These are phyloP conservation scores for Drosophila asahinai DNA, from an alignment of 1,140 invertebrate genomes.

Conservation along the genomic window DNA sequence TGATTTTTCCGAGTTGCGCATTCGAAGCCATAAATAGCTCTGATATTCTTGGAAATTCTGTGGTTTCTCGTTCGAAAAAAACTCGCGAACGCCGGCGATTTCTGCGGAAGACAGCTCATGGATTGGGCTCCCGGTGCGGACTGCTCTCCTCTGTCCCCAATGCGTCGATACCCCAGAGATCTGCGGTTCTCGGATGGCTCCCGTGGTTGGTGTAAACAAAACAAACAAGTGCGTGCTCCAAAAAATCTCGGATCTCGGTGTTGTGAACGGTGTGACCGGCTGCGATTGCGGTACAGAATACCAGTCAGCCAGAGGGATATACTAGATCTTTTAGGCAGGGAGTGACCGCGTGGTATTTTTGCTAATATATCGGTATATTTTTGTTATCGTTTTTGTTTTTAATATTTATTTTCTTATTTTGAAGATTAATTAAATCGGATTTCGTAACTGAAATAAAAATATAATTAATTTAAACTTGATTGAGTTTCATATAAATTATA, in stretches of 20 bases:
- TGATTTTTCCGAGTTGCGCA: conserved; percentile 86
- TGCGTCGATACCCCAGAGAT: neutral
- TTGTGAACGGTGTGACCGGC: neutral
- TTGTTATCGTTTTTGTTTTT: too few relatives aligned
- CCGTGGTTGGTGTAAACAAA: conserved; percentile 34
- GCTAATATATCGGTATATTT: too few relatives aligned
- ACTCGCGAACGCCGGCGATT: conserved; percentile 21
- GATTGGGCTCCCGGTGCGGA: conserved; percentile 1
- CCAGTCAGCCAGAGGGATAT: neutral
- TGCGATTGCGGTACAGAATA: neutral
- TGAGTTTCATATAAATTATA: too few relatives aligned
- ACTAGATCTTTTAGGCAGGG: neutral
- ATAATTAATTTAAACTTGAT: too few relatives aligned
- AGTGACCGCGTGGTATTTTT: neutral
- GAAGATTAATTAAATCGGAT: too few relatives aligned
- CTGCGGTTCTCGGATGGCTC: neutral
- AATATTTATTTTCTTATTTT: too few relatives aligned
- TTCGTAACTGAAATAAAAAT: too few relatives aligned
- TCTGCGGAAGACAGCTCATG: conserved; percentile 23
- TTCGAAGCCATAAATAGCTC: conserved; percentile 83
- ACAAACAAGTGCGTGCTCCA: conserved; percentile 46
- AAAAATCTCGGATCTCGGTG: conserved; percentile 24
- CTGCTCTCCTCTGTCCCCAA: conserved; percentile 6
- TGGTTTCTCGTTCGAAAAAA: conserved; percentile 6
- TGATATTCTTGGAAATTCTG: conserved; percentile 45